phyloP scores from a whole-genome alignment of 2,797 vertebrate genomes.

The Pterois miles region DNA sequence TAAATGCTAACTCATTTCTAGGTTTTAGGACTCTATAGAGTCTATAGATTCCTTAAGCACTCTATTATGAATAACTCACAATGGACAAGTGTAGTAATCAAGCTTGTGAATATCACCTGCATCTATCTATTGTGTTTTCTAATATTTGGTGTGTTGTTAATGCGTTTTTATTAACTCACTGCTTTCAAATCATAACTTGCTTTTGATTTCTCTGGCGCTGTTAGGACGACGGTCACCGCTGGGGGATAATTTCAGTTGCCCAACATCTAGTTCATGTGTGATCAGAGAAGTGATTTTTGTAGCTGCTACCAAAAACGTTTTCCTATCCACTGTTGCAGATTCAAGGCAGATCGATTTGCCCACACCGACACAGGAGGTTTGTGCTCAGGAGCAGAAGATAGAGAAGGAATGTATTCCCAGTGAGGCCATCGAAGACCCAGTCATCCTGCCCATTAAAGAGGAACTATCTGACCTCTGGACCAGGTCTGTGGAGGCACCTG shows the following conservation, averaged over 20 bases:
- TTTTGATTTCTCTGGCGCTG: constrained; percentile 21
- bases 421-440: constrained; percentile 1
- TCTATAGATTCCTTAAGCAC: too few species aligned
- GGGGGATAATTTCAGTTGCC: constrained; percentile 4
- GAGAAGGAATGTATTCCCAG: constrained; percentile 15
- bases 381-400: constrained; percentile 23
- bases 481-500: neutral
- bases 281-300: constrained; percentile 27
- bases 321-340: constrained; percentile 60
- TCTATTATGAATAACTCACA: neutral
- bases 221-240: neutral
- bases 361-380: constrained; percentile 35
- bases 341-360: constrained; percentile 39
- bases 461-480: constrained; percentile 2
- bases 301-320: constrained; percentile 44
- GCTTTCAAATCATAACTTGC: neutral
- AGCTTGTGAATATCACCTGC: neutral
- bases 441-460: constrained; percentile 10
- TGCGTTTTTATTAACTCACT: neutral
- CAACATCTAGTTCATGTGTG: constrained; percentile 24
- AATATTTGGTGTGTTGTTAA: neutral
- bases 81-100: neutral
- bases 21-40: too few species aligned
- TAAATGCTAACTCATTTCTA: too few species aligned
- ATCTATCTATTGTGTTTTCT: neutral